These are phyloP conservation scores for Elgaria multicarinata DNA, from an alignment of 2,113 vertebrate genomes.

Conservation along the genomic window DNA sequence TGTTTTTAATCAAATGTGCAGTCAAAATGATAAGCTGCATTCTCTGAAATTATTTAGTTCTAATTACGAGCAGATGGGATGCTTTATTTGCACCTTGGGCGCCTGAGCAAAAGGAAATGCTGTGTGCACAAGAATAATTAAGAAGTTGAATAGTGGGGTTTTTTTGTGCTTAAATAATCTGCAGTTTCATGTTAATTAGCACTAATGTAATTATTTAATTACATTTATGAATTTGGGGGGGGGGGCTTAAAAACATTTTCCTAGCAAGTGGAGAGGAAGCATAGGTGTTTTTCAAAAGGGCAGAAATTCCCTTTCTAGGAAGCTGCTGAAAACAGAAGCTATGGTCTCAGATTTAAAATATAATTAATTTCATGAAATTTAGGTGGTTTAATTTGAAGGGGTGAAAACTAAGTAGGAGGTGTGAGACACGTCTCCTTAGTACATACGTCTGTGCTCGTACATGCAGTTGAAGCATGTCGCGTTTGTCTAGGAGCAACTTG, in stretches of 20 bases:
- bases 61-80: conserved; percentile 99
- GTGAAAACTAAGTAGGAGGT: conserved; percentile 59
- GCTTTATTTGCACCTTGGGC: conserved; percentile 99
- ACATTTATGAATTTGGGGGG: conserved; percentile 95
- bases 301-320: conserved; percentile 47
- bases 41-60: conserved; percentile 99
- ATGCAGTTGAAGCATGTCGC: not conserved
- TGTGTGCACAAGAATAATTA: conserved; percentile 99
- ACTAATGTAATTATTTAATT: conserved; percentile 99
- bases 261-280: conserved; percentile 56
- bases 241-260: conserved; percentile 74
- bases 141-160: conserved; percentile 97
- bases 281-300: conserved; percentile 62
- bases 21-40: conserved; percentile 98
- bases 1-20: conserved; percentile 97
- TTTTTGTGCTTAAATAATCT: conserved; percentile 97
- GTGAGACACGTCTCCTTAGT: conserved; percentile 7
- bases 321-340: conserved; percentile 59
- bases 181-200: conserved; percentile 98
- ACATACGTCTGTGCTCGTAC: conserved; percentile 9
- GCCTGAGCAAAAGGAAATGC: conserved; percentile 98
- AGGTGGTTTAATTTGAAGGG: conserved; percentile 64
- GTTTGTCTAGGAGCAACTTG: not conserved
- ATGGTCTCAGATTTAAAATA: conserved; percentile 34
- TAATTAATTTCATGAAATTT: conserved; percentile 54